Evolutionary conservation across 2,888 invertebrate genomes (phyloP), one percentile per base, ranked within the genome.

Genomic region (Acanthoscelides obtectus): DNA sequence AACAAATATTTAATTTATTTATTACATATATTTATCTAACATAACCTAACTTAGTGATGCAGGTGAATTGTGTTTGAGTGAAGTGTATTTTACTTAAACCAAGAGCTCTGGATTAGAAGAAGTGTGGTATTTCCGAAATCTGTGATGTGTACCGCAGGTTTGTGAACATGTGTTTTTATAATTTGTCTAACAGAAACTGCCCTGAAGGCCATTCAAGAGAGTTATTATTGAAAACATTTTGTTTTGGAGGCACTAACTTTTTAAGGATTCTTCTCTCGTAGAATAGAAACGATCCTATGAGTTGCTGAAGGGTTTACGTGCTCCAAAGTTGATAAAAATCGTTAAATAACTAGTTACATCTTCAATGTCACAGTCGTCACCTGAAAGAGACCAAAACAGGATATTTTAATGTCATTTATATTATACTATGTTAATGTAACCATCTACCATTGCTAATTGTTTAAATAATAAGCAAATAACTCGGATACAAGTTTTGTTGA

Each of bases 31-130:
- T 71, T 63, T 22, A 68, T 66, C 63, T n/a, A 68, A 68, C 71
- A 66, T 71, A 71, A 71, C 71, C 71, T 71, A 69, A 71, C 69
- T 69, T 71, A 22, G 64, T 68, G 27, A 69, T 68, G 69, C 68
- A 69, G 71, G 71, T 71, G 71, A 69, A 66, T 69, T 69, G 71
- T 71, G 71, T 45, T 69, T 66, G 20, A 64, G 65, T 71, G 66
- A 68, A 71, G 71, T 71, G 71, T 27, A 66, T 71, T 71, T 71
- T 71, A 17, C 45, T 45, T 66, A 66, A 25, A 63, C 64, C 4
- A 25, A 19, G 66, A 71, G 66, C n/a, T 45, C 63, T 4, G 66
- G 45, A 45, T 45, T 45, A 45, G 45, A 45, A 45, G 45, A 45
- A 6, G 17, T 45, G 45, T 45, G 45, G 1, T 45, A 45, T 45